Percentiles rank a stretch among this genome's conserved stretches.
phyloP scores from a whole-genome alignment of 2,113 vertebrate species.

The Cololabis saira region DNA sequence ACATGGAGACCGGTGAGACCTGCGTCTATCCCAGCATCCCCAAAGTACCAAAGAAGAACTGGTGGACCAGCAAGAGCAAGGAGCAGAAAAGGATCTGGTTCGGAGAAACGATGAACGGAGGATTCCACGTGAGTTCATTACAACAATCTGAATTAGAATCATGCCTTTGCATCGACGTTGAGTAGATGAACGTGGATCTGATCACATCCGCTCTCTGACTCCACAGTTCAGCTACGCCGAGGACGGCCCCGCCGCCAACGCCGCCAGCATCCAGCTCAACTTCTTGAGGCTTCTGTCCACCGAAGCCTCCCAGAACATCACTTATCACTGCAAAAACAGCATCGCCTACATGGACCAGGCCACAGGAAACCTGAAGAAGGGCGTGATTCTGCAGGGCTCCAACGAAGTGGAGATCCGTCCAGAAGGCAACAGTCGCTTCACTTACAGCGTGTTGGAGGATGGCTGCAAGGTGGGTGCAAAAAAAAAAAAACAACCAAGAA shows the following conservation, averaged over 20 bases:
- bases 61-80: constrained; percentile 94
- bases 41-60: constrained; percentile 93
- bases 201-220: background rate
- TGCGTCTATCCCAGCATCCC: constrained; percentile 91
- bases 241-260: constrained; percentile 85
- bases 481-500: background rate
- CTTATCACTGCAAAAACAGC: constrained; percentile 99
- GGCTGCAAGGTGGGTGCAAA: constrained; percentile 90
- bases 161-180: background rate
- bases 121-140: constrained; percentile 90
- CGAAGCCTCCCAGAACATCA: constrained; percentile 94
- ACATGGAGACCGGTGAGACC: constrained; percentile 96
- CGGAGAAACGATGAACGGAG: constrained; percentile 92
- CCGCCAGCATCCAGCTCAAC: constrained; percentile 92
- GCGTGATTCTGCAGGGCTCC: constrained; percentile 93
- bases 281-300: constrained; percentile 96
- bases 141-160: too few relatives aligned
- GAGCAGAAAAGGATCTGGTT: constrained; percentile 96
- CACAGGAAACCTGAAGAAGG: constrained; percentile 93
- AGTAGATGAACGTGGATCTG: background rate
- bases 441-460: constrained; percentile 92
- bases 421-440: constrained; percentile 97
- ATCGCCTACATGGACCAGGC: constrained; percentile 94
- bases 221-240: constrained; percentile 93
- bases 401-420: constrained; percentile 97